Evolutionary conservation across 2,888 invertebrate genomes (phyloP).

Genomic region (Thera britannica): DNA sequence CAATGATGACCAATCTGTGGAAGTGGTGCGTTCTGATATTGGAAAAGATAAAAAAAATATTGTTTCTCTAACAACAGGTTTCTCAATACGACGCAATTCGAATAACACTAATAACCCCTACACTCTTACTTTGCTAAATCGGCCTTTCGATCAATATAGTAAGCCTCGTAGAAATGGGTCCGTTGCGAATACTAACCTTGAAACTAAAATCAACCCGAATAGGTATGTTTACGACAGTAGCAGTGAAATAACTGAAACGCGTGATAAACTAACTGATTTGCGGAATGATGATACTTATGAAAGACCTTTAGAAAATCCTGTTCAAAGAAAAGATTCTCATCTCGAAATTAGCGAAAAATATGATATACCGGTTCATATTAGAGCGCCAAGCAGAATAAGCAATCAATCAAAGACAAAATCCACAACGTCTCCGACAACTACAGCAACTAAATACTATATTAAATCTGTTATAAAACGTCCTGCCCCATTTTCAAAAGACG

Average conservation of each 20-base stretch:
- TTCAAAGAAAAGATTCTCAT: slow-evolving; percentile 56
- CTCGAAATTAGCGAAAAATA: slow-evolving; percentile 55
- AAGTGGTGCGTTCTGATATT: slow-evolving; percentile 57
- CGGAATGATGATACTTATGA: slow-evolving; percentile 42
- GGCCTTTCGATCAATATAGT: slow-evolving; percentile 65
- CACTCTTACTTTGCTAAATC: slow-evolving; percentile 74
- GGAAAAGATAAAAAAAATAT: slow-evolving; percentile 64
- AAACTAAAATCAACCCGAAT: slow-evolving; percentile 49
- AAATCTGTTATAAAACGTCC: slow-evolving; percentile 70
- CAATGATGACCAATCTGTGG: slow-evolving; percentile 57
- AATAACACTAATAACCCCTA: slow-evolving; percentile 76
- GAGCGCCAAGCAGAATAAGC: slow-evolving; percentile 48
- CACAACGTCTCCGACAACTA: slow-evolving; percentile 49
- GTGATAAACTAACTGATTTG: slow-evolving; percentile 44
- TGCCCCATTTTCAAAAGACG: slow-evolving; percentile 53
- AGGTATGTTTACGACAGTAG: slow-evolving; percentile 57
- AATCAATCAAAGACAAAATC: slow-evolving; percentile 36
- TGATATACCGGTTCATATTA: slow-evolving; percentile 57
- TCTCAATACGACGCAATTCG: slow-evolving; percentile 74
- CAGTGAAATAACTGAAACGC: slow-evolving; percentile 52
- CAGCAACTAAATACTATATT: slow-evolving; percentile 65
- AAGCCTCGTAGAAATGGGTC: slow-evolving; percentile 37
- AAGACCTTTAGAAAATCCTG: slow-evolving; percentile 49
- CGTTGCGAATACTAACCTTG: slow-evolving; percentile 8
- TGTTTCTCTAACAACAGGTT: slow-evolving; percentile 78